Evolutionary conservation across 2,797 vertebrate species (phyloP).

Genomic region (Anomalospiza imberbis): DNA sequence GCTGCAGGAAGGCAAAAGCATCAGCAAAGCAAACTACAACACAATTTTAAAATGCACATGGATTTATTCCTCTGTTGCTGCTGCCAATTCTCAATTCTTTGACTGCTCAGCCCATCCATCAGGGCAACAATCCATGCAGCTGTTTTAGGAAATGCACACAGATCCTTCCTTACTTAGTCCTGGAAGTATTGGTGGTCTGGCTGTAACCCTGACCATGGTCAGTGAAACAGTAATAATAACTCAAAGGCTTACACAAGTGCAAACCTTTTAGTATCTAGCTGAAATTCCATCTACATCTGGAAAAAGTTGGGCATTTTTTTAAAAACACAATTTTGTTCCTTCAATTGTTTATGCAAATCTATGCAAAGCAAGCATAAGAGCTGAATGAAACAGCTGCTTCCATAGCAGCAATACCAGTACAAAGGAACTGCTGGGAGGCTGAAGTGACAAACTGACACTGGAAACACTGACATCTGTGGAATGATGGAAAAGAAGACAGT

Average conservation of each 20-base stretch:
- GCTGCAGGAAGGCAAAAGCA: background rate
- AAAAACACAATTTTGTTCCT: background rate
- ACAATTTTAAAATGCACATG: fast-evolving
- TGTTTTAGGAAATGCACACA: background rate
- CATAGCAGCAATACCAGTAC: background rate
- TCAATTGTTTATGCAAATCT: slow-evolving; percentile 36
- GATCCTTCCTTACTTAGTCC: background rate
- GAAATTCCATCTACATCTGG: background rate
- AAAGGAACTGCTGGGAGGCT: slow-evolving; percentile 16
- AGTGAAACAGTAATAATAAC: background rate
- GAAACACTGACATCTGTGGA: background rate
- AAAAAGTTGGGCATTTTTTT: background rate
- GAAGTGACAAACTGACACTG: background rate
- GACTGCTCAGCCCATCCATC: background rate
- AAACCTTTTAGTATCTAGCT: background rate
- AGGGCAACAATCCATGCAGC: background rate
- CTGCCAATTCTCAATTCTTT: background rate
- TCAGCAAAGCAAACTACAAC: background rate
- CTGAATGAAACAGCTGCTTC: slow-evolving; percentile 38
- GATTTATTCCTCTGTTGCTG: background rate
- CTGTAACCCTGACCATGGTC: background rate
- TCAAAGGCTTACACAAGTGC: background rate
- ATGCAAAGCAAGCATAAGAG: background rate
- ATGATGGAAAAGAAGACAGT: background rate
- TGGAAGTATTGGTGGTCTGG: background rate